These are phyloP conservation scores for Anoplophora glabripennis DNA, from an alignment of 1,140 invertebrate species.

Conservation along the genomic window DNA sequence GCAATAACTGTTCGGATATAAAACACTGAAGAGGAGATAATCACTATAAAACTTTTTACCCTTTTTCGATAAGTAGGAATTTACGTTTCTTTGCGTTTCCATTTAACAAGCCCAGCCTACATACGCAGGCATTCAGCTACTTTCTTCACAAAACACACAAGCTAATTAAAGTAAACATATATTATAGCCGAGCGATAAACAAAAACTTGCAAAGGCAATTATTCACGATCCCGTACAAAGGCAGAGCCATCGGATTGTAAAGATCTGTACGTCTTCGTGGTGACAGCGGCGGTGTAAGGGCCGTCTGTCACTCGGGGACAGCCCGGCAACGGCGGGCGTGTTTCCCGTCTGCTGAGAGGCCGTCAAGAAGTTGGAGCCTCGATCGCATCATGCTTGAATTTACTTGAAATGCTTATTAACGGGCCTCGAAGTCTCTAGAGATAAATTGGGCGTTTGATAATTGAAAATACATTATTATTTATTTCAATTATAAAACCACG, in stretches of 20 bases:
- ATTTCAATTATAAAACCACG: too few relatives aligned
- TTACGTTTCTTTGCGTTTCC: too few relatives aligned
- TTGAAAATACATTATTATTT: too few relatives aligned
- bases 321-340: slow-evolving; percentile 13
- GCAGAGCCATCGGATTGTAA: slow-evolving; percentile 6
- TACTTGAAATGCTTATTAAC: slow-evolving; percentile 18
- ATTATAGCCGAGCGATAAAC: slow-evolving; percentile 1
- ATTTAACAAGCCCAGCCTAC: too few relatives aligned
- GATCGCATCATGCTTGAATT: slow-evolving; percentile 18
- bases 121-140: too few relatives aligned
- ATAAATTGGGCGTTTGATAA: too few relatives aligned
- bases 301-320: slow-evolving; percentile 20
- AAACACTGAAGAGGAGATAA: too few relatives aligned
- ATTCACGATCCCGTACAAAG: slow-evolving; percentile 15
- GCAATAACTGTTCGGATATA: too few relatives aligned
- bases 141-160: slow-evolving; percentile 2
- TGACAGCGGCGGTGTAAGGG: slow-evolving; percentile 24
- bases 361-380: slow-evolving; percentile 15
- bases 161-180: slow-evolving; percentile 16
- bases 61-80: too few relatives aligned
- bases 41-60: too few relatives aligned
- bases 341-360: slow-evolving; percentile 14
- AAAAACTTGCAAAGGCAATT: slow-evolving; percentile 14
- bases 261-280: slow-evolving; percentile 14
- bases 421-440: too few relatives aligned